Conservation (phyloP, 1,140 invertebrate genomes). For the Drosophila setifemur region DNA sequence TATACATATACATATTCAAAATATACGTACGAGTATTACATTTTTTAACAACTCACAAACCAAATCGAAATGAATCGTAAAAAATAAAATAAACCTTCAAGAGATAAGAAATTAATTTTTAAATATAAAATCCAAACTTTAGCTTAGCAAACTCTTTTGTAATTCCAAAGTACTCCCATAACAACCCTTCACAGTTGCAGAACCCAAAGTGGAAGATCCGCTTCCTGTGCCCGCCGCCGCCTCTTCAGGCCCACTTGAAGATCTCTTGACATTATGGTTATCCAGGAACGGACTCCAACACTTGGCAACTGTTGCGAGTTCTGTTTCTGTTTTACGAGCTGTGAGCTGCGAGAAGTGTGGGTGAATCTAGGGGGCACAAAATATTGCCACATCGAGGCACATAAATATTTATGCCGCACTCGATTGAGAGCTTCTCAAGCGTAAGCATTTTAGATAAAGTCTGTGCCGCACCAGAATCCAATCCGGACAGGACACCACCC, state of each 20-base stretch:
- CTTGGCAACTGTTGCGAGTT: constrained; percentile 71
- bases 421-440: constrained; percentile 78
- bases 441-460: constrained; percentile 82
- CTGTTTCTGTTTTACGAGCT: constrained; percentile 33
- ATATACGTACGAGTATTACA: no score
- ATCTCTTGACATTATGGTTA: constrained; percentile 68
- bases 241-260: constrained; percentile 34
- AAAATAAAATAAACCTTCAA: no score
- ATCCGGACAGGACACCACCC: background rate
- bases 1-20: no score
- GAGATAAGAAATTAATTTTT: no score
- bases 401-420: constrained; percentile 75
- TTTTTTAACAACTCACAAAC: no score
- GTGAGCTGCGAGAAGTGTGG: constrained; percentile 24
- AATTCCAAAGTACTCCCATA: background rate
- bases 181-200: constrained; percentile 5
- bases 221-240: constrained; percentile 15
- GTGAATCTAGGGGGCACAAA: constrained; percentile 7
- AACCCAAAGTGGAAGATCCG: constrained; percentile 38
- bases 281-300: constrained; percentile 21
- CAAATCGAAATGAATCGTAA: no score
- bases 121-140: no score
- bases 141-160: background rate
- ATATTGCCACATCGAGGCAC: constrained; percentile 46
- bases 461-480: no score